phyloP scores from a whole-genome alignment of 2,797 vertebrate species.

The Amazonetta brasiliensis region DNA sequence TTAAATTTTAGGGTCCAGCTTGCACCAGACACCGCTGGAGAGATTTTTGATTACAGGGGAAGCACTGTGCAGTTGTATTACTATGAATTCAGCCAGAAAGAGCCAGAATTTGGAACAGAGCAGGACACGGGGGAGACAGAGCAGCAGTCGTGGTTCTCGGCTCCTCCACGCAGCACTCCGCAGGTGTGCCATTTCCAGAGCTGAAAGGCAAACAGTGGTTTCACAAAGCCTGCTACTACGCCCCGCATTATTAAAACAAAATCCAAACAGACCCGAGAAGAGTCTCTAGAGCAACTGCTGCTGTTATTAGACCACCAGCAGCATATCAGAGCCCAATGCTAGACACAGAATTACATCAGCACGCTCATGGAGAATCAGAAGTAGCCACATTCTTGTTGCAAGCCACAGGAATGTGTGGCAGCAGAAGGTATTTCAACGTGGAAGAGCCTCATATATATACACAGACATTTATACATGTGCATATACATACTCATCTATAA shows the following conservation, averaged over 20 bases:
- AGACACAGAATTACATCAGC: slow-evolving; percentile 57
- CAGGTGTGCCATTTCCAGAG: neutral
- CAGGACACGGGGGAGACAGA: neutral
- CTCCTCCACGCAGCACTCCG: neutral
- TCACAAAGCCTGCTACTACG: neutral
- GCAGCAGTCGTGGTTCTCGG: neutral
- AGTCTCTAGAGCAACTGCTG: slow-evolving; percentile 21
- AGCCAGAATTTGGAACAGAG: neutral
- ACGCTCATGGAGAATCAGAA: neutral
- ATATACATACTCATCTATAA: neutral
- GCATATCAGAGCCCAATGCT: neutral
- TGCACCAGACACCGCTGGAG: neutral
- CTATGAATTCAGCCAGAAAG: neutral
- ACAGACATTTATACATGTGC: neutral
- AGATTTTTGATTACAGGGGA: neutral
- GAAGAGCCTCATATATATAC: neutral
- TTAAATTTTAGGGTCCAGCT: neutral
- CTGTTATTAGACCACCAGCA: slow-evolving; percentile 40
- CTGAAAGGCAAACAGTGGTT: slow-evolving; percentile 33
- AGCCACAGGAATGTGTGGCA: neutral
- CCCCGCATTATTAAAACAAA: slow-evolving; percentile 30
- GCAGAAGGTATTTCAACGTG: neutral
- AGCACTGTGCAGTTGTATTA: neutral
- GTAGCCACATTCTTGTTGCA: neutral
- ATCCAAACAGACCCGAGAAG: neutral